A percentile compares a stretch with the other conserved stretches of the same genome.
These are phyloP conservation scores for Pemphigus obesinymphae DNA, from an alignment of 1,140 invertebrate genomes.

Conservation along the genomic window DNA sequence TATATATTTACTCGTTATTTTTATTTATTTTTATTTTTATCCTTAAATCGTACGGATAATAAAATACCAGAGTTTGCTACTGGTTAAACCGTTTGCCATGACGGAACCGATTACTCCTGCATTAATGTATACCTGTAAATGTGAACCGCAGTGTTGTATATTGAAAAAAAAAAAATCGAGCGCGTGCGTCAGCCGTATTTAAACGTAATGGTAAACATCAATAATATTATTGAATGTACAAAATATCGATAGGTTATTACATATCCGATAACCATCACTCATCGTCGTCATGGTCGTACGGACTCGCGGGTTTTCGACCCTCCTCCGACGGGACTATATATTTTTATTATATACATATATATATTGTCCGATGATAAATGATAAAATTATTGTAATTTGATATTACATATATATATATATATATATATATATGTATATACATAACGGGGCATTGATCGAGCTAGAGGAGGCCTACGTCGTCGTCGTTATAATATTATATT, in stretches of 20 bases:
- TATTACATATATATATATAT: neutral
- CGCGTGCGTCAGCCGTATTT: neutral
- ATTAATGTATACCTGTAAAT: neutral
- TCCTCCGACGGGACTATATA: neutral
- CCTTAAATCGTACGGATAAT: neutral
- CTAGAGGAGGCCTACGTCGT: neutral
- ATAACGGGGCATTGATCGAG: neutral
- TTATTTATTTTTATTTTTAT: too few species aligned
- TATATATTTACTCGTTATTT: too few species aligned
- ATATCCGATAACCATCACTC: slow-evolving; percentile 25
- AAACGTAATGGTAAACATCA: slow-evolving; percentile 8
- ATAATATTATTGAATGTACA: slow-evolving; percentile 9
- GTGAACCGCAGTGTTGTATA: neutral
- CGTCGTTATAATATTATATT: neutral
- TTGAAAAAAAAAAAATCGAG: neutral
- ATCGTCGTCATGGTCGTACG: neutral
- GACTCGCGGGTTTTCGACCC: neutral
- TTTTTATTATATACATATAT: too few species aligned
- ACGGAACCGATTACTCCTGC: neutral
- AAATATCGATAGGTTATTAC: slow-evolving; percentile 20
- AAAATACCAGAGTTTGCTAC: neutral
- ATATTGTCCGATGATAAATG: slow-evolving; percentile 22
- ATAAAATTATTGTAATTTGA: slow-evolving; percentile 31
- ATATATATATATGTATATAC: neutral
- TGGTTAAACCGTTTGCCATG: neutral